A percentile compares a stretch with the other conserved stretches of the same genome.
phyloP scores from a whole-genome alignment of 2,888 invertebrate genomes.

The Limnephilus auricula region DNA sequence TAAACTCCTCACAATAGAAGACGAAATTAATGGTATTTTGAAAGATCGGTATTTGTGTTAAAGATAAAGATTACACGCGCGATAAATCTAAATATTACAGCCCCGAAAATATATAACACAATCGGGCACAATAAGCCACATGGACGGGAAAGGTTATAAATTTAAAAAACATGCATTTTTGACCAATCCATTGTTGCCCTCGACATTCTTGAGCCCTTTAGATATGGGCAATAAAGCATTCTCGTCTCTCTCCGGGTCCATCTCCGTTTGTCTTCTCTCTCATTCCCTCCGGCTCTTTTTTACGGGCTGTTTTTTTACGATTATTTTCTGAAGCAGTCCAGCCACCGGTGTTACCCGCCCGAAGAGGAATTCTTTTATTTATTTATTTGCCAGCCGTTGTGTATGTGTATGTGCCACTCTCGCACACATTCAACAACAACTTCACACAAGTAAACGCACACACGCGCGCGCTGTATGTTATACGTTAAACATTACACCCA shows the following conservation, averaged over 20 bases:
- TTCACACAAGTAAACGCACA: neutral
- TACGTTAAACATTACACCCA: neutral
- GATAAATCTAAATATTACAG: neutral
- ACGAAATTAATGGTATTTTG: neutral
- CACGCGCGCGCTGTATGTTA: neutral
- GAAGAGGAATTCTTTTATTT: conserved; percentile 53
- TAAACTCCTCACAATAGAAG: neutral
- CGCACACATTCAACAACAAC: neutral
- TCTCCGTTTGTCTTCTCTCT: neutral
- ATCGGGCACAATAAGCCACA: neutral
- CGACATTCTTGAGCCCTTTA: conserved; percentile 47
- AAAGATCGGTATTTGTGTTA: neutral
- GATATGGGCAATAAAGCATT: conserved; percentile 50
- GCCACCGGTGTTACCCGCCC: conserved; percentile 78
- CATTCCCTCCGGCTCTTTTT: conserved; percentile 32
- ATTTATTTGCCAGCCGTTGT: conserved; percentile 60
- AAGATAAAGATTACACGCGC: neutral
- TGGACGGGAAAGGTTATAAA: neutral
- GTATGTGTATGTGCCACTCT: conserved; percentile 28
- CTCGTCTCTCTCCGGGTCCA: conserved; percentile 35
- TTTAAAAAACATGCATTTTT: conserved; percentile 30
- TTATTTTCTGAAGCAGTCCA: conserved; percentile 76
- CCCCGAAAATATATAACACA: neutral
- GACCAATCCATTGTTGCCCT: conserved; percentile 47
- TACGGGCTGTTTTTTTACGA: conserved; percentile 64